These are phyloP conservation scores for Parapristionchus giblindavisi DNA, from an alignment of 2,888 invertebrate species.

Conservation along the genomic window DNA sequence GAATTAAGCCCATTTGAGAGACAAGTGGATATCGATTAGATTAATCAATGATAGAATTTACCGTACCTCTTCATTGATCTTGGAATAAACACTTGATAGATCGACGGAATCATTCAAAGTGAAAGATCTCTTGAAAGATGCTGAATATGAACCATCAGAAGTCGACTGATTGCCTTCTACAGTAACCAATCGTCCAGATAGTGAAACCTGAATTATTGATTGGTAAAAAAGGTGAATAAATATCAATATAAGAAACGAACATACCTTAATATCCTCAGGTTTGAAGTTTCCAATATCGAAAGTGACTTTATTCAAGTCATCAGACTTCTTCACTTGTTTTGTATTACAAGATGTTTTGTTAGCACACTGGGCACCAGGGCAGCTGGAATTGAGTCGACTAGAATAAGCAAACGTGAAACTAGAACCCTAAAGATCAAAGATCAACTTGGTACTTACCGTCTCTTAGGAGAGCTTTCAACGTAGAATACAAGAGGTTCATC, in stretches of 20 bases:
- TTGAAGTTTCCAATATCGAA: neutral
- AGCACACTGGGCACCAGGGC: neutral
- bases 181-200: slow-evolving; percentile 4
- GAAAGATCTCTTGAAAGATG: slow-evolving; percentile 31
- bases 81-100: slow-evolving; percentile 20
- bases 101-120: slow-evolving; percentile 16
- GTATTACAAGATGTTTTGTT: neutral
- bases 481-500: neutral
- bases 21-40: neutral
- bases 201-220: neutral
- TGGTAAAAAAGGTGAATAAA: neutral
- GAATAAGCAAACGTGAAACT: neutral
- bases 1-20: neutral
- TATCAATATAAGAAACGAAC: neutral
- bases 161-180: neutral
- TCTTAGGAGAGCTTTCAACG: neutral
- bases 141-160: slow-evolving; percentile 13
- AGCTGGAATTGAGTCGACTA: neutral
- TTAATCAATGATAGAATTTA: neutral
- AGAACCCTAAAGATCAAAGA: neutral
- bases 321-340: neutral
- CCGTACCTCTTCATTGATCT: slow-evolving; percentile 16
- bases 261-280: slow-evolving; percentile 12
- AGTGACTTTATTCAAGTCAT: neutral
- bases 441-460: neutral